Conservation (phyloP, 1,140 invertebrate species). For the Littorina saxatilis region DNA sequence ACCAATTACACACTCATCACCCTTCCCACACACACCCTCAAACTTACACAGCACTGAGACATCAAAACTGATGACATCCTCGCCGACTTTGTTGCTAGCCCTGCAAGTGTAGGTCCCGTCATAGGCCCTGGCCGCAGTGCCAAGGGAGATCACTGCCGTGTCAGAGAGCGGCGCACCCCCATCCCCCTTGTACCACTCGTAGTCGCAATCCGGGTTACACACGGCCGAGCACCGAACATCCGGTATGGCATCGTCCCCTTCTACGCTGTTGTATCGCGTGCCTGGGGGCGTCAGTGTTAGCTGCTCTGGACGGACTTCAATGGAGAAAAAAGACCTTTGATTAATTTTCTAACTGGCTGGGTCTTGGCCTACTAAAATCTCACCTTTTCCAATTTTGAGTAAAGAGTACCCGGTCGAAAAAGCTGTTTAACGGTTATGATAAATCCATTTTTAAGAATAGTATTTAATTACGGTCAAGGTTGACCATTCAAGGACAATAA, state of each 20-base stretch:
- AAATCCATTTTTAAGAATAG: no score
- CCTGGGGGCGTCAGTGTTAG: neutral
- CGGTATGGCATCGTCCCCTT: constrained; percentile 18
- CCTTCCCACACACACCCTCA: no score
- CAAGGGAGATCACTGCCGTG: constrained; percentile 11
- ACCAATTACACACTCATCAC: no score
- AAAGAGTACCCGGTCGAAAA: no score
- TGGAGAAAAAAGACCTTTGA: no score
- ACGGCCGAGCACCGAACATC: constrained; percentile 23
- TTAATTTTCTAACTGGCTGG: no score
- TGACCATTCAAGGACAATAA: no score
- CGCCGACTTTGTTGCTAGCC: constrained; percentile 9
- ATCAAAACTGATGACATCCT: neutral
- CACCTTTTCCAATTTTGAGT: no score
- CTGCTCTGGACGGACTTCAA: constrained; percentile 16
- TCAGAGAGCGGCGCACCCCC: neutral
- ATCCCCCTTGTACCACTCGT: constrained; percentile 27
- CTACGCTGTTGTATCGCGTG: constrained; percentile 1
- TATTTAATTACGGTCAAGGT: no score
- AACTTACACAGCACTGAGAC: constrained; percentile 19
- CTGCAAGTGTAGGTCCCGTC: constrained; percentile 14
- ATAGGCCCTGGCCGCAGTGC: neutral
- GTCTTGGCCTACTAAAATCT: neutral
- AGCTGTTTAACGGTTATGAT: no score
- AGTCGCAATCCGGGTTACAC: constrained; percentile 27